A percentile compares a stretch with the other conserved stretches of the same genome.
These are phyloP conservation scores for Apis cerana DNA, from an alignment of 1,140 invertebrate genomes.

Conservation along the genomic window DNA sequence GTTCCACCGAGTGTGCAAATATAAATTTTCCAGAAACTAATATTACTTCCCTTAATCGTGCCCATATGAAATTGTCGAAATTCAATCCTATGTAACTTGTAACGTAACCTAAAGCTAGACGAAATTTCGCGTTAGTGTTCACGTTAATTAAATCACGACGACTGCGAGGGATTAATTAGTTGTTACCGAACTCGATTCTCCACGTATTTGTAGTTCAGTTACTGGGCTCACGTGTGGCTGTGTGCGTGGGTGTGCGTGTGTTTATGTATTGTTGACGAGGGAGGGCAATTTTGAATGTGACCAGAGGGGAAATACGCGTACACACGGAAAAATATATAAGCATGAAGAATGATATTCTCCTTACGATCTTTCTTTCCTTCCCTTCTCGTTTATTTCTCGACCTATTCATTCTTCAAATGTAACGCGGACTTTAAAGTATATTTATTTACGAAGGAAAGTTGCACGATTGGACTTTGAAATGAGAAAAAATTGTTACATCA, in stretches of 20 bases:
- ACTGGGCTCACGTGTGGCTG: background rate
- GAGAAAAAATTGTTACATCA: too few species aligned
- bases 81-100: constrained; percentile 22
- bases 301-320: background rate
- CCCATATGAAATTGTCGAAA: constrained; percentile 15
- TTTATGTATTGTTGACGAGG: too few species aligned
- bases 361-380: too few species aligned
- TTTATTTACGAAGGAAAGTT: too few species aligned
- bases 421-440: too few species aligned
- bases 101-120: background rate
- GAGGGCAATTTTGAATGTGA: background rate
- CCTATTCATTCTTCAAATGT: too few species aligned
- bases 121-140: constrained; percentile 20
- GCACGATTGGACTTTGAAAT: too few species aligned
- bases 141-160: constrained; percentile 37
- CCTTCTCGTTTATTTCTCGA: too few species aligned
- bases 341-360: too few species aligned
- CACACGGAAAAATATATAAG: background rate
- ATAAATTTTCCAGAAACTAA: constrained; percentile 31
- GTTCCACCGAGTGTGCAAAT: background rate
- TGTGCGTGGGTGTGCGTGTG: background rate
- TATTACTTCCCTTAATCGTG: background rate
- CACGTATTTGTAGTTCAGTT: constrained; percentile 25
- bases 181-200: constrained; percentile 36
- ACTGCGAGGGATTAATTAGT: constrained; percentile 38